Percentiles rank a stretch among this genome's conserved stretches.
Conservation (phyloP, 2,888 invertebrate genomes). For the Erebia aethiops region DNA sequence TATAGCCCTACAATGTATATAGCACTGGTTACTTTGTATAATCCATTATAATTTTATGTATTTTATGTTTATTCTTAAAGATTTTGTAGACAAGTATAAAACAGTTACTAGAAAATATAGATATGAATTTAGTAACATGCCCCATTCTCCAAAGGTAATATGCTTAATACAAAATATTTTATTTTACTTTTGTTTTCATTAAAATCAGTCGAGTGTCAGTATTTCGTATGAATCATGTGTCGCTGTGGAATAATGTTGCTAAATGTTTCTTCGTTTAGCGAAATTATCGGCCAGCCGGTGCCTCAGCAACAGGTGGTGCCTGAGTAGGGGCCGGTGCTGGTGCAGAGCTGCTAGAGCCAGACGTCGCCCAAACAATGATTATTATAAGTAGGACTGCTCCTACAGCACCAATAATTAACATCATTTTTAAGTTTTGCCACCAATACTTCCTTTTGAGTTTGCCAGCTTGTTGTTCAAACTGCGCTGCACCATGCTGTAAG, state of each 20-base stretch:
- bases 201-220: slow-evolving; percentile 38
- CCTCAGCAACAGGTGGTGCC: slow-evolving; percentile 24
- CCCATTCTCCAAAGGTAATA: slow-evolving; percentile 34
- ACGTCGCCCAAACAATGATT: slow-evolving; percentile 86
- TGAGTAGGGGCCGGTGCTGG: slow-evolving; percentile 47
- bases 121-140: slow-evolving; percentile 31
- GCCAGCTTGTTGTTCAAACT: slow-evolving; percentile 98
- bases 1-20: slow-evolving; percentile 45
- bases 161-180: slow-evolving; percentile 45
- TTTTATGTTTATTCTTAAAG: slow-evolving; percentile 23
- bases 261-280: slow-evolving; percentile 10
- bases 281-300: slow-evolving; percentile 54
- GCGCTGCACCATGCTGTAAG: slow-evolving; percentile 95
- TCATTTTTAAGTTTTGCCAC: slow-evolving; percentile 99
- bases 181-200: slow-evolving; percentile 37
- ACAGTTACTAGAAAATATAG: slow-evolving; percentile 38
- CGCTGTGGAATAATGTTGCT: slow-evolving; percentile 28
- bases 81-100: slow-evolving; percentile 45
- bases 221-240: slow-evolving; percentile 36
- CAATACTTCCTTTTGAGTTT: slow-evolving; percentile 98
- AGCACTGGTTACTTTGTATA: slow-evolving; percentile 43
- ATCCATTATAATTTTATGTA: slow-evolving; percentile 3
- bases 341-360: slow-evolving; percentile 48
- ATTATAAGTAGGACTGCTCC: slow-evolving; percentile 91
- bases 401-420: slow-evolving; percentile 95